Evolutionary conservation across 2,113 vertebrate genomes (phyloP).

Genomic region (Piaya cayana): DNA sequence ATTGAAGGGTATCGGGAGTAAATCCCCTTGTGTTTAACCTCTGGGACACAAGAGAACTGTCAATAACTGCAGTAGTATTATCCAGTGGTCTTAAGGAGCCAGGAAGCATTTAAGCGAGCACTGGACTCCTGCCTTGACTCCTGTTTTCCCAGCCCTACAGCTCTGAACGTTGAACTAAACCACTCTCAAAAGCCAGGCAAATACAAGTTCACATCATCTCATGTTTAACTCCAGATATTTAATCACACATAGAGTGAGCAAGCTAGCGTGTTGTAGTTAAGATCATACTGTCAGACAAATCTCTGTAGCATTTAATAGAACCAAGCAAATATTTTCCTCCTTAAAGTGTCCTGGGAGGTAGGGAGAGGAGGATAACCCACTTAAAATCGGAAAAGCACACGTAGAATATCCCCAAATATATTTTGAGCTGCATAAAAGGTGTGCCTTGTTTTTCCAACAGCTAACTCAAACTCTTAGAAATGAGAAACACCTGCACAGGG

Average conservation of each 20-base stretch:
- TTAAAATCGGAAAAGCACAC: slow-evolving; percentile 37
- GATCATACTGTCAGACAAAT: slow-evolving; percentile 30
- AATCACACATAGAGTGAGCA: neutral
- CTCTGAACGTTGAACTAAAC: rapidly evolving
- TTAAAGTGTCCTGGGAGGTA: slow-evolving; percentile 15
- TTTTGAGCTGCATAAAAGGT: slow-evolving; percentile 31
- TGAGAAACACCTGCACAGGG: slow-evolving; percentile 46
- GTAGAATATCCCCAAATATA: slow-evolving; percentile 35
- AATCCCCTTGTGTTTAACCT: slow-evolving; percentile 6
- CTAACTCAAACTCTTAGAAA: slow-evolving; percentile 36
- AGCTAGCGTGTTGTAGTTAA: neutral
- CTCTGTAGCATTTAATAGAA: slow-evolving; percentile 47
- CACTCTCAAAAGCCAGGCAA: slow-evolving; percentile 1
- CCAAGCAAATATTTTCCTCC: slow-evolving; percentile 39
- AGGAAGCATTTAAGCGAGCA: neutral
- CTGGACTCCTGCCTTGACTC: neutral
- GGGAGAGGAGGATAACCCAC: slow-evolving; percentile 23
- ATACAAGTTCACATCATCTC: neutral
- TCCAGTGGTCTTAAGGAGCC: neutral
- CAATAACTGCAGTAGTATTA: neutral
- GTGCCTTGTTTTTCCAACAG: slow-evolving; percentile 34
- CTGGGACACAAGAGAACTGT: neutral
- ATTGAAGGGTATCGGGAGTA: neutral
- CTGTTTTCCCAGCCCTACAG: neutral
- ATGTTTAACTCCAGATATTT: slow-evolving; percentile 2